Evolutionary conservation across 2,797 vertebrate genomes (phyloP).

Genomic region (Cirrhinus mrigala): DNA sequence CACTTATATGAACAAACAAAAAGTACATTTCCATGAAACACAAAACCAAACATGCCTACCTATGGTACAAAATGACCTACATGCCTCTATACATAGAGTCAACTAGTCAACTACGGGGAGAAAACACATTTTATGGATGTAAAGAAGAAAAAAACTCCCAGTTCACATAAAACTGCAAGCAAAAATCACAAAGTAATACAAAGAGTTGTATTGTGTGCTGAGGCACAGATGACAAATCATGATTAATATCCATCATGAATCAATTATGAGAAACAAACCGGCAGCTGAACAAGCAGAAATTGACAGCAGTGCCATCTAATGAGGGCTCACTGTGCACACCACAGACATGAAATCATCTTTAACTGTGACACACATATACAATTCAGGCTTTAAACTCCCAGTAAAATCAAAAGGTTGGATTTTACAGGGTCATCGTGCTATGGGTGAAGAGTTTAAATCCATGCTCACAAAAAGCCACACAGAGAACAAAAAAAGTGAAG

Average conservation of each 20-base stretch:
- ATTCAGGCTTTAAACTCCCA: constrained; percentile 48
- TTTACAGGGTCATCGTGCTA: constrained; percentile 1
- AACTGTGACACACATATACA: neutral
- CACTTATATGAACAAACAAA: constrained; percentile 48
- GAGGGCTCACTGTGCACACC: constrained; percentile 41
- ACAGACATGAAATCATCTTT: neutral
- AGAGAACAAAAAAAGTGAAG: constrained; percentile 29
- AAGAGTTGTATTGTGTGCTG: constrained; percentile 16
- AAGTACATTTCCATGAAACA: constrained; percentile 18
- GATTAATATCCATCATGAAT: neutral
- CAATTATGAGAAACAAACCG: constrained; percentile 41
- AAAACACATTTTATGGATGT: neutral
- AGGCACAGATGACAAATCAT: constrained; percentile 13
- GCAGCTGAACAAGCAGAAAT: constrained; percentile 1
- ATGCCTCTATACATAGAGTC: constrained; percentile 47
- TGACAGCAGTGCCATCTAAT: constrained; percentile 25
- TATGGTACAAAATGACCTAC: constrained; percentile 48
- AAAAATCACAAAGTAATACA: constrained; percentile 14
- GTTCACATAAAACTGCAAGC: constrained; percentile 1
- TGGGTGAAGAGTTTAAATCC: constrained; percentile 52
- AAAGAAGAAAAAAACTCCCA: constrained; percentile 9
- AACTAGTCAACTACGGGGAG: neutral
- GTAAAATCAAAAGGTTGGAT: constrained; percentile 7
- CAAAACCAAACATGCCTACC: constrained; percentile 45
- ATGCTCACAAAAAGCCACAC: constrained; percentile 64